phyloP scores from a whole-genome alignment of 2,113 vertebrate genomes.

The Philantomba maxwellii region DNA sequence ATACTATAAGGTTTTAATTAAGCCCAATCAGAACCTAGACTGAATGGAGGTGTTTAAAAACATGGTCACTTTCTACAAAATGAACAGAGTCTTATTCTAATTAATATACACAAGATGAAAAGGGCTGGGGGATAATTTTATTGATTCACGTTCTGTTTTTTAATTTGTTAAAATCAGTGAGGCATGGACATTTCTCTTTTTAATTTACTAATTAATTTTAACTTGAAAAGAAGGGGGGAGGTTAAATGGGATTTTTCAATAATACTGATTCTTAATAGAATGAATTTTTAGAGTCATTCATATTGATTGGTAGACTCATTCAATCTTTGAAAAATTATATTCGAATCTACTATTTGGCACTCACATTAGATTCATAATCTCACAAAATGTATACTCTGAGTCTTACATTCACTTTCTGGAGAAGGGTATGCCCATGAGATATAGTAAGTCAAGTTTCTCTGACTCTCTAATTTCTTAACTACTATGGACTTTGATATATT shows the following conservation, averaged over 20 bases:
- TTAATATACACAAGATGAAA: background rate
- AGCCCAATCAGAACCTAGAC: background rate
- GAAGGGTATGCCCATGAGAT: background rate
- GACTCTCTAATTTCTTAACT: background rate
- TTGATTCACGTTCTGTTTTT: background rate
- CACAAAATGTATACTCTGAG: background rate
- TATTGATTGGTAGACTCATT: background rate
- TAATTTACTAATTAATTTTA: constrained; percentile 44
- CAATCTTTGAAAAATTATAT: background rate
- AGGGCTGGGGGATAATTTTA: background rate
- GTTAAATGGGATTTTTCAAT: background rate
- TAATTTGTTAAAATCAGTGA: constrained; percentile 39
- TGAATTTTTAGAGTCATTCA: background rate
- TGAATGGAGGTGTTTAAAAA: background rate
- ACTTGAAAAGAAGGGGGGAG: background rate
- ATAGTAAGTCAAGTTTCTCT: background rate
- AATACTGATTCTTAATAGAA: background rate
- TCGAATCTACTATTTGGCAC: background rate
- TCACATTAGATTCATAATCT: background rate
- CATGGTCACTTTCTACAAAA: background rate
- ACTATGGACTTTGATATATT: background rate
- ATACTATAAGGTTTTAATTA: constrained; percentile 5
- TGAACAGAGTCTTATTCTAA: background rate
- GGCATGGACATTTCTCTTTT: constrained; percentile 16
- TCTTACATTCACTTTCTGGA: background rate